A percentile compares a stretch with the other conserved stretches of the same genome.
These are phyloP conservation scores for Danio aesculapii DNA, from an alignment of 2,797 vertebrate genomes.

Conservation along the genomic window DNA sequence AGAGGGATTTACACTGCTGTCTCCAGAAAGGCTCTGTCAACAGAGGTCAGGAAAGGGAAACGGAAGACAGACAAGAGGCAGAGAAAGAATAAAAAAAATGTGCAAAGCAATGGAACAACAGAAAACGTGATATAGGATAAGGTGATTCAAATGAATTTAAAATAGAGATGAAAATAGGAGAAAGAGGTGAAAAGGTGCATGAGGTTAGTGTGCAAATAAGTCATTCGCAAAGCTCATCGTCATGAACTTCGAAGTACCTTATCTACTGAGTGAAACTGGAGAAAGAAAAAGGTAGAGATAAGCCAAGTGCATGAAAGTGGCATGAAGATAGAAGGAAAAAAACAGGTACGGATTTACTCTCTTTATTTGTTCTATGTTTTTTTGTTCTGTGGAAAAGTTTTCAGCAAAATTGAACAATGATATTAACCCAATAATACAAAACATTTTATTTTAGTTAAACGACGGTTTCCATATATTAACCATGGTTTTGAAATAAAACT, in stretches of 20 bases:
- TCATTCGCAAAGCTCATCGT: slow-evolving; percentile 58
- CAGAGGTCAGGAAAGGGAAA: slow-evolving; percentile 20
- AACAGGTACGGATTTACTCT: slow-evolving; percentile 41
- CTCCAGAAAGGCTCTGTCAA: slow-evolving; percentile 90
- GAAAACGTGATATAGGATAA: slow-evolving; percentile 9
- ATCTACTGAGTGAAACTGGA: slow-evolving; percentile 51
- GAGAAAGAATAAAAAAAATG: not conserved
- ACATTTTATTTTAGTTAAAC: too few relatives aligned
- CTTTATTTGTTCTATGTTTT: not conserved
- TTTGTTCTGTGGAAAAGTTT: slow-evolving; percentile 2
- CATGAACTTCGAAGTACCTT: slow-evolving; percentile 53
- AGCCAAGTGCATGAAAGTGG: slow-evolving; percentile 43
- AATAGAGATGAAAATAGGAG: slow-evolving; percentile 35
- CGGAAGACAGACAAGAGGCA: slow-evolving; percentile 31
- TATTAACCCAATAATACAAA: too few relatives aligned
- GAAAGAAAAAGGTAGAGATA: slow-evolving; percentile 44
- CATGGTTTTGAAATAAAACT: too few relatives aligned
- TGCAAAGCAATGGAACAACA: slow-evolving; percentile 23
- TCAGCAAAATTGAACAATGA: too few relatives aligned
- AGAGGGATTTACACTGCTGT: slow-evolving; percentile 91
- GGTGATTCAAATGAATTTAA: slow-evolving; percentile 2
- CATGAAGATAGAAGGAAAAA: slow-evolving; percentile 37
- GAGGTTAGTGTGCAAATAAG: slow-evolving; percentile 46
- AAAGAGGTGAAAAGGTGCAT: slow-evolving; percentile 40
- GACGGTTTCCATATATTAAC: too few relatives aligned